Percentiles rank a stretch among this genome's conserved stretches.
phyloP scores from a whole-genome alignment of 2,888 invertebrate species.

The Tromatobia lineatoria region DNA sequence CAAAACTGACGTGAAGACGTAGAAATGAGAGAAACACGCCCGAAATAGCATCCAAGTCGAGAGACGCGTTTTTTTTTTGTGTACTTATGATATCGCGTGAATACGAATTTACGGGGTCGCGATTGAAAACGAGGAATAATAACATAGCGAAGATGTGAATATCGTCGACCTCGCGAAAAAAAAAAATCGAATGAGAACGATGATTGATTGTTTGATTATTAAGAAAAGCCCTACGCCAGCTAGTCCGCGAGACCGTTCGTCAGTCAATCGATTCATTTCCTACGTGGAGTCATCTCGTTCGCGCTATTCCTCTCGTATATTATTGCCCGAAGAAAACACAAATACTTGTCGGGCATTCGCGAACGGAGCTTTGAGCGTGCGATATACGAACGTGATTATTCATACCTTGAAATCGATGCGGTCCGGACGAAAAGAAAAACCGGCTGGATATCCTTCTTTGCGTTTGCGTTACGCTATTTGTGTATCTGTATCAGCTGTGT shows the following conservation, averaged over 20 bases:
- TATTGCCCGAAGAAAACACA: neutral
- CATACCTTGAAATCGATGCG: slow-evolving; percentile 59
- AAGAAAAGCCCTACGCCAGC: slow-evolving; percentile 20
- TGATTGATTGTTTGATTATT: slow-evolving; percentile 11
- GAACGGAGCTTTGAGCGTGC: slow-evolving; percentile 18
- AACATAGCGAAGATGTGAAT: neutral
- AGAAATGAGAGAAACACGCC: slow-evolving; percentile 24
- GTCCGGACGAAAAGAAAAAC: slow-evolving; percentile 34
- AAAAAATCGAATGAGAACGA: slow-evolving; percentile 30
- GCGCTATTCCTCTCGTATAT: neutral
- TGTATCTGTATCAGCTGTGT: slow-evolving; percentile 69
- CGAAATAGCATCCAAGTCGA: slow-evolving; percentile 31
- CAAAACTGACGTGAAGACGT: neutral
- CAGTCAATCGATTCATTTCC: slow-evolving; percentile 59
- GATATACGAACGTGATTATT: slow-evolving; percentile 55
- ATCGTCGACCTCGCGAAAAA: neutral
- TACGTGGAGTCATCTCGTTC: slow-evolving; percentile 47
- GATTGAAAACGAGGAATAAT: neutral
- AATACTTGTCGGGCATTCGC: neutral
- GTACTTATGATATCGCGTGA: slow-evolving; percentile 62
- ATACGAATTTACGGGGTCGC: slow-evolving; percentile 59
- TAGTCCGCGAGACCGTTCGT: slow-evolving; percentile 17
- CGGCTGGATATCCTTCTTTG: slow-evolving; percentile 6
- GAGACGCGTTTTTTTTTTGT: slow-evolving; percentile 37
- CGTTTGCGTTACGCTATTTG: slow-evolving; percentile 60